These are phyloP conservation scores for Rissa tridactyla DNA, from an alignment of 2,113 vertebrate genomes.

Conservation along the genomic window DNA sequence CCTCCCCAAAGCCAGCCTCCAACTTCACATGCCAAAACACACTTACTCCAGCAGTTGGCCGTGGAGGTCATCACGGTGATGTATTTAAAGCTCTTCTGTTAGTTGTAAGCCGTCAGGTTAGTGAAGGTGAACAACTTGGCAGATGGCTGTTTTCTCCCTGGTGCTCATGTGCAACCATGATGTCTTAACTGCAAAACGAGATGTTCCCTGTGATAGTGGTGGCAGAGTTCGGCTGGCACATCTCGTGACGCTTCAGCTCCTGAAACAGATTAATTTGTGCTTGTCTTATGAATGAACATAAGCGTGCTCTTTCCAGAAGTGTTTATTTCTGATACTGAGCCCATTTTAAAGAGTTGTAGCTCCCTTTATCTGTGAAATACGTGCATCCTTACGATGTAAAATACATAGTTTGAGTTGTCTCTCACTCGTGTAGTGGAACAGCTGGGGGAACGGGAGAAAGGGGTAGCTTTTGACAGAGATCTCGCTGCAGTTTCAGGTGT, in stretches of 20 bases:
- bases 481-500: neutral
- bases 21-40: neutral
- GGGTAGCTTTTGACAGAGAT: neutral
- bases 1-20: neutral
- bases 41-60: fast-evolving
- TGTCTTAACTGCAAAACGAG: neutral
- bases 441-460: neutral
- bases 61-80: neutral
- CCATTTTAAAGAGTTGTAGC: neutral
- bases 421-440: fast-evolving
- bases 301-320: neutral
- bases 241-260: neutral
- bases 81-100: neutral
- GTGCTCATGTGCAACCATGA: neutral
- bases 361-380: neutral
- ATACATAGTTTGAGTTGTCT: too few species aligned
- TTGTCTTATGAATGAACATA: neutral
- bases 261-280: neutral
- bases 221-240: neutral
- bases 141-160: neutral
- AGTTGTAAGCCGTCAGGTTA: neutral
- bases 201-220: neutral
- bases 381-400: neutral
- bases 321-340: neutral
- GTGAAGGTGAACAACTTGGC: neutral